Conservation (phyloP, 2,797 vertebrate species). For the Takifugu ocellatus region DNA sequence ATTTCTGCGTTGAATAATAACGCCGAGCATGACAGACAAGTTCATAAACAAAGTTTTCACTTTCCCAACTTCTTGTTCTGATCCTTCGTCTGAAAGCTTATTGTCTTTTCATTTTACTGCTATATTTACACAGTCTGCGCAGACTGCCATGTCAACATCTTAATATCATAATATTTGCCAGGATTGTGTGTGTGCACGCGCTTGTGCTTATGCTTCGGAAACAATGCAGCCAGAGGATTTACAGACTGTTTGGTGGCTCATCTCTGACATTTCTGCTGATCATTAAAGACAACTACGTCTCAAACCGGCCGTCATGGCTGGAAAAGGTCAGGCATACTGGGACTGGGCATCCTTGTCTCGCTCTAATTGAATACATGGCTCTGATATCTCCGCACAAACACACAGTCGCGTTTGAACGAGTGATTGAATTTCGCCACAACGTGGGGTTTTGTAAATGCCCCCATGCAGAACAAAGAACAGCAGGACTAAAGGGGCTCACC, state of each 20-base stretch:
- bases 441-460: conserved; percentile 48
- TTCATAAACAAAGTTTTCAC: too few species aligned
- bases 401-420: conserved; percentile 27
- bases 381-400: conserved; percentile 24
- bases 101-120: neutral
- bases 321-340: conserved; percentile 58
- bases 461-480: conserved; percentile 1
- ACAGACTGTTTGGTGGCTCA: conserved; percentile 6
- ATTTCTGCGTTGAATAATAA: too few species aligned
- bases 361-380: conserved; percentile 47
- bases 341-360: conserved; percentile 33
- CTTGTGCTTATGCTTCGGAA: neutral
- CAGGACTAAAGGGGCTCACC: too few species aligned
- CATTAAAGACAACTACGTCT: conserved; percentile 22
- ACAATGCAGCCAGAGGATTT: neutral
- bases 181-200: too few species aligned
- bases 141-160: conserved; percentile 8
- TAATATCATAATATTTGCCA: conserved; percentile 10
- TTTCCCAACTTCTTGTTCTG: too few species aligned
- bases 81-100: too few species aligned
- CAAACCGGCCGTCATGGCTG: conserved; percentile 29
- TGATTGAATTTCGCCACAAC: conserved; percentile 39
- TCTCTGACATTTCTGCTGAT: conserved; percentile 19
- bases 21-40: too few species aligned
- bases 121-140: neutral